Base-by-base conservation (phyloP, 1,140 invertebrate genomes). In the Mya arenaria region DNA sequence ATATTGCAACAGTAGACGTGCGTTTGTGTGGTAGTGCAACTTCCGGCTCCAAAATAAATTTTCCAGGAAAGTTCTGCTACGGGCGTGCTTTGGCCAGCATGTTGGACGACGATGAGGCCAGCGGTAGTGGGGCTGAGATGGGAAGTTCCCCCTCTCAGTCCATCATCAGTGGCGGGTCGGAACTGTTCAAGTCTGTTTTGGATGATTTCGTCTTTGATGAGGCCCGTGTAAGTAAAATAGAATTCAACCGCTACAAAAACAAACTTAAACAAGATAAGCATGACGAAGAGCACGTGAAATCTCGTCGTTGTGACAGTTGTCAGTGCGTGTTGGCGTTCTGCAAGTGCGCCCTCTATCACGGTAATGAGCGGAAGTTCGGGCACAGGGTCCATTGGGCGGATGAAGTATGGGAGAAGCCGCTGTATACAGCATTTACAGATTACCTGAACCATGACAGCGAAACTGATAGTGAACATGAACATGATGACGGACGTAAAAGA, bases 311-410 rank as follows among this genome's bases (percentile, higher is more conserved):
- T 30, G 66, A 71, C 28, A 62, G 41, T 55, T 80, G 77, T 30
- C 55, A 69, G 28, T 32, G 23, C 6, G 77, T 80, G 0, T 58
- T 55, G 0, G 34, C 65, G n/a, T 68, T 69, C 19, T 80, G 77
- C 39, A 80, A 80, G 63, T 80, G 77, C 62, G 77, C 58, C 41
- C 19, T 71, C 34, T 60, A 60, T 48, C 41, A 80, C 37, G 77
- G 41, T 30, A 28, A 36, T 23, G 41, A 78, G 39, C 62, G 75
- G 19, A 48, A 56, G 52, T 66, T 68, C 48, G 62, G 62, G 39
- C 75, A 78, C 23, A 23, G 77, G 15, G 77, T 80, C 23, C 77
- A 80, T 34, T 80, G 77, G 77, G 77, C 77, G 3, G 77, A 80
- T 56, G 77, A 80, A 71, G 77, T 80, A 25, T 80, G 77, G 77